Evolutionary conservation across 2,113 vertebrate species (phyloP).

Genomic region (Gymnobelideus leadbeateri): DNA sequence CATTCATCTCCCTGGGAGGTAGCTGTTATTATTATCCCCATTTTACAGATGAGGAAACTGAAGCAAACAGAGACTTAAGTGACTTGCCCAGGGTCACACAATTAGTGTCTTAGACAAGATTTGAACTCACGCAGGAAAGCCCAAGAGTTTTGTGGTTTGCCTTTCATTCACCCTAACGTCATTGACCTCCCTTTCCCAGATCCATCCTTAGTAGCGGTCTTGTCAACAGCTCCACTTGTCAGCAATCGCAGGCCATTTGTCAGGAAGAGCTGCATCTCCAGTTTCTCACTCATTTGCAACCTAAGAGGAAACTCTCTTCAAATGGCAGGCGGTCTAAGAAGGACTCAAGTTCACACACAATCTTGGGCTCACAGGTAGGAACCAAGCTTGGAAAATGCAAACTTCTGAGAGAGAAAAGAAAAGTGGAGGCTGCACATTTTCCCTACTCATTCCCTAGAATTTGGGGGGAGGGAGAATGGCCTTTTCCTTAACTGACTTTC

Average conservation of each 20-base stretch:
- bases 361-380: background rate
- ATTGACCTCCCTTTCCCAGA: background rate
- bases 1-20: background rate
- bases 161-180: background rate
- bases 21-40: background rate
- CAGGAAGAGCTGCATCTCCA: background rate
- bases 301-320: background rate
- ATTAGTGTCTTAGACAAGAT: background rate
- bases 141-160: background rate
- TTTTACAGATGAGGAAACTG: background rate
- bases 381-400: background rate
- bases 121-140: background rate
- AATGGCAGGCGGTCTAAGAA: background rate
- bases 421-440: background rate
- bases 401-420: too few relatives aligned
- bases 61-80: background rate
- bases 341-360: background rate
- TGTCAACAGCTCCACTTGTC: background rate
- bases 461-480: background rate
- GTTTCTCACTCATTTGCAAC: background rate
- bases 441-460: background rate
- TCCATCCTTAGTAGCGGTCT: background rate
- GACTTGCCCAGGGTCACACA: background rate
- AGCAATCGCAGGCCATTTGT: background rate
- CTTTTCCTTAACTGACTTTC: conserved; percentile 23